Evolutionary conservation across 2,113 vertebrate species (phyloP).

Genomic region (Heliornis fulica): DNA sequence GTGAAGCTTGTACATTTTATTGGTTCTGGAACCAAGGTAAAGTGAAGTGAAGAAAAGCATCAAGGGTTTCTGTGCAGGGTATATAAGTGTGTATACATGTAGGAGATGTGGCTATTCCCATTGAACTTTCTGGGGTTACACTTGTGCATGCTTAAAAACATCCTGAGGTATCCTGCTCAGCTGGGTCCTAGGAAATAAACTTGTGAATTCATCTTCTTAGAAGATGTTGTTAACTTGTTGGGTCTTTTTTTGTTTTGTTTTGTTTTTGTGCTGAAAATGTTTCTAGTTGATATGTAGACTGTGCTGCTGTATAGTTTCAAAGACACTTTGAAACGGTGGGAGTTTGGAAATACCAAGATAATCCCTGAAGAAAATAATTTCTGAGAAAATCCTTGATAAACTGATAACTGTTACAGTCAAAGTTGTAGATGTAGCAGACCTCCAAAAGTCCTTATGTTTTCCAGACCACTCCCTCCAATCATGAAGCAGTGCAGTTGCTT

Average conservation of each 20-base stretch:
- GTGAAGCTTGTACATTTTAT: slow-evolving; percentile 20
- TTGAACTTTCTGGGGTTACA: background rate
- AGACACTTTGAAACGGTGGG: background rate
- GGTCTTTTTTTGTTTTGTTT: background rate
- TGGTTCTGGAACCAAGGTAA: slow-evolving; percentile 3
- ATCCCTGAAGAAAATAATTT: background rate
- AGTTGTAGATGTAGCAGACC: background rate
- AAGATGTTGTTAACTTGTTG: background rate
- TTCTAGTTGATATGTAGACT: background rate
- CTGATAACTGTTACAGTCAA: background rate
- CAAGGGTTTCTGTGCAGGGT: background rate
- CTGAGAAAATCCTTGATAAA: background rate
- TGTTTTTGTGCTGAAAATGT: background rate
- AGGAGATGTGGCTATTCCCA: background rate
- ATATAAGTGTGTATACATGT: background rate
- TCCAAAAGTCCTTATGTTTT: background rate
- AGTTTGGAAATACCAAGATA: background rate
- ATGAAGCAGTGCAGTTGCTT: background rate
- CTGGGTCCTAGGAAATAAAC: background rate
- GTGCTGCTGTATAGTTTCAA: background rate
- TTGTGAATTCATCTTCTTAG: background rate
- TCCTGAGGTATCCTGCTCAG: background rate
- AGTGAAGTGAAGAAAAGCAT: background rate
- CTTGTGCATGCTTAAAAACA: background rate
- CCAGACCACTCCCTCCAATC: background rate